These are phyloP conservation scores for Nebria salina DNA, from an alignment of 2,888 invertebrate genomes.

Conservation along the genomic window DNA sequence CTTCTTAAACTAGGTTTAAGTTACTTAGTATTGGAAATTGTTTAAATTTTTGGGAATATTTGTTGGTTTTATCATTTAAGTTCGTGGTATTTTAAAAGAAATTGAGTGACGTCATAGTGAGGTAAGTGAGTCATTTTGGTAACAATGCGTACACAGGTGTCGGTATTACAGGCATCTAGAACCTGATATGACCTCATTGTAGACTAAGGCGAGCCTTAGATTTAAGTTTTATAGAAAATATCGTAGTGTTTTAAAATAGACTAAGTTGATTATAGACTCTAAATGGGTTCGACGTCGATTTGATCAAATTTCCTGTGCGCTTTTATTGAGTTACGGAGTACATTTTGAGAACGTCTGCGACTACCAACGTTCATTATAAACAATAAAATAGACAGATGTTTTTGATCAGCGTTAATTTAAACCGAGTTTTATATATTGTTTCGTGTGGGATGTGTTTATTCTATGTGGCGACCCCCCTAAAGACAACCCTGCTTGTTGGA, in stretches of 20 bases:
- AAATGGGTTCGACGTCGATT: no score
- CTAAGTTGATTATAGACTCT: no score
- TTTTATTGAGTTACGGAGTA: neutral
- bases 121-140: neutral
- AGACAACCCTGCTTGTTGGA: no score
- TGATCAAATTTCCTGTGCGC: no score
- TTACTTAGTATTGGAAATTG: no score
- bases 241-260: no score
- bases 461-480: no score
- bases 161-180: neutral
- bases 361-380: conserved; percentile 1
- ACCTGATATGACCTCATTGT: neutral
- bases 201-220: no score
- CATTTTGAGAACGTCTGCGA: neutral
- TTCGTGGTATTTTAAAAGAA: neutral
- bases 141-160: neutral
- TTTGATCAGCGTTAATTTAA: neutral
- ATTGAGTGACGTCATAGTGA: neutral
- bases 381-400: neutral
- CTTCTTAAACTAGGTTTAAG: no score
- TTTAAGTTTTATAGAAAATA: no score
- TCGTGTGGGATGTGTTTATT: neutral
- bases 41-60: no score
- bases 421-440: neutral
- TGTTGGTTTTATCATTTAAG: no score